Base-by-base conservation (phyloP, 2,797 vertebrate genomes). In the Melopsittacus undulatus region DNA sequence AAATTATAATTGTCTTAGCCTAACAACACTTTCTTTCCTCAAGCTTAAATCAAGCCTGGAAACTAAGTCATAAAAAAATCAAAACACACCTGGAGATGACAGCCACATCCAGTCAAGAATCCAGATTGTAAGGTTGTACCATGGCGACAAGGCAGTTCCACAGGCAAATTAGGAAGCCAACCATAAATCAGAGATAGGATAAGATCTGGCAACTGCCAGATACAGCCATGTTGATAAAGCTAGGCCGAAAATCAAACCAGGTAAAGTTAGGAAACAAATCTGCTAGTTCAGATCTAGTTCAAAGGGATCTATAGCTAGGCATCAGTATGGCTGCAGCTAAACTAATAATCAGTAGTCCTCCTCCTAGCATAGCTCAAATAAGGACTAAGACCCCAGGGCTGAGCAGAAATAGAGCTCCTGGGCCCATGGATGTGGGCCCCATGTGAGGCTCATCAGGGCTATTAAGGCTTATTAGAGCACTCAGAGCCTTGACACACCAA, bases 341-440 rank as follows among this genome's bases (percentile, higher is more conserved):
- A 17, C 4, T 10, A 38, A 27, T 49, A 9, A 30, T 3, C 13
- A 26, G 2, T 0, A 42, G 3, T 4, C 24, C 3, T 69, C 6
- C 54, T 30, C 16, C 11, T 34, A 46, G 4, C 5, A 8, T 0
- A 46, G 3, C 51, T 76, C 42, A 83, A 4, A 57, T 7, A 24
- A 15, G 12, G 2, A 62, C 0, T 10, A 0, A 46, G 2, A 3
- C 0, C 0, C 11, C 42, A 32, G 7, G 7, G 9, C 27, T 69
- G 42, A 82, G 8, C 34, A 76, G 73, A 42, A 88, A 40, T 7
- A 68, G 42, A 75, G 22, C 15, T 74, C 30, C 48, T 78, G 26
- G 20, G 9, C 13, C 8, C 45, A 64, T 27, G 61, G 17, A 9
- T 69, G 29, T 72, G 19, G n/a, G 7, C 4, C 8, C 6, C 51